These are phyloP conservation scores for Drosophila colorata DNA, from an alignment of 2,888 invertebrate species.

Conservation along the genomic window DNA sequence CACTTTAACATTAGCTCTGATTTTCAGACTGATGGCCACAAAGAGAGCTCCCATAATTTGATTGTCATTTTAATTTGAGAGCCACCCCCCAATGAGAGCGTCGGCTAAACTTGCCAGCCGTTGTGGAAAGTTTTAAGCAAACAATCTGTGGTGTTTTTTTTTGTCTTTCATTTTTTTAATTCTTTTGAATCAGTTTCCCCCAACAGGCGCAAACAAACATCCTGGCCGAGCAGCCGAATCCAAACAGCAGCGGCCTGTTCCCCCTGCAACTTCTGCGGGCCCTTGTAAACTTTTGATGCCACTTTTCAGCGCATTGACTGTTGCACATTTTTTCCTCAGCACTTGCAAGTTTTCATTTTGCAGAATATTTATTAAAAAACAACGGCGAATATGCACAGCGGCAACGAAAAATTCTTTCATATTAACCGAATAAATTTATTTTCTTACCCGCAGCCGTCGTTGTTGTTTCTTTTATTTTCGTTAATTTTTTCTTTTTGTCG, in stretches of 20 bases:
- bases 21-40: not conserved
- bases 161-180: constrained; percentile 23
- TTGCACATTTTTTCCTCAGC: constrained; percentile 56
- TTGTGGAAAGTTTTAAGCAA: constrained; percentile 43
- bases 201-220: constrained; percentile 48
- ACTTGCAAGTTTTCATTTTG: constrained; percentile 62
- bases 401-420: constrained; percentile 51
- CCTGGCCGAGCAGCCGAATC: constrained; percentile 16
- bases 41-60: constrained; percentile 10
- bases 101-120: constrained; percentile 18
- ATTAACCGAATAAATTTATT: constrained; percentile 71
- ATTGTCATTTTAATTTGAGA: constrained; percentile 30
- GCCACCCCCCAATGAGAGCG: too few relatives aligned
- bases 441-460: constrained; percentile 29
- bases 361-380: constrained; percentile 67
- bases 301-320: constrained; percentile 73
- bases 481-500: constrained; percentile 19
- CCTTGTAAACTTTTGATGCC: constrained; percentile 59
- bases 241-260: constrained; percentile 6
- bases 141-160: constrained; percentile 30
- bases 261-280: constrained; percentile 19
- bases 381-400: constrained; percentile 24
- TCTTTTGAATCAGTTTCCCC: constrained; percentile 50
- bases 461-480: not conserved
- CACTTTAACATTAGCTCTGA: not conserved